These are phyloP conservation scores for Sebastes minor DNA, from an alignment of 2,797 vertebrate species.

Conservation along the genomic window DNA sequence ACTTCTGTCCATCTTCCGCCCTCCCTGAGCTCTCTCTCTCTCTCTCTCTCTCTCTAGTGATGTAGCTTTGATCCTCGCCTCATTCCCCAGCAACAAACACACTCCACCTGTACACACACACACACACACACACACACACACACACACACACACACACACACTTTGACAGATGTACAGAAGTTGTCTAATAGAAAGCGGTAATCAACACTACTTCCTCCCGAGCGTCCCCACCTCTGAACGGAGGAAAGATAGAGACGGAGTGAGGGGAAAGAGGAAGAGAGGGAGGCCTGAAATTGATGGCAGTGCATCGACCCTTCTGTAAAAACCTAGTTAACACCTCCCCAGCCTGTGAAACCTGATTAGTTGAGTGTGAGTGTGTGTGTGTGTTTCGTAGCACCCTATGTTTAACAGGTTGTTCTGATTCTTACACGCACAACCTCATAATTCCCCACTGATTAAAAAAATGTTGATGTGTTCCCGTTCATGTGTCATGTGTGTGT, in stretches of 20 bases:
- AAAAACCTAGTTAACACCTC: conserved; percentile 78
- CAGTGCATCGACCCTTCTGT: conserved; percentile 70
- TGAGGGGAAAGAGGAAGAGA: conserved; percentile 5
- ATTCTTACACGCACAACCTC: conserved; percentile 36
- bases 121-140: conserved; percentile 13
- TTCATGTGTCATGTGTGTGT: conserved; percentile 4
- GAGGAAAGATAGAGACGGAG: conserved; percentile 32
- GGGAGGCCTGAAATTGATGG: conserved; percentile 72
- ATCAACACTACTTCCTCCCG: conserved; percentile 57
- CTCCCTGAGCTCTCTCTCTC: not conserved
- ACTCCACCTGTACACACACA: conserved; percentile 11
- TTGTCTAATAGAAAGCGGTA: conserved; percentile 65
- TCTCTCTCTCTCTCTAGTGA: conserved; percentile 27
- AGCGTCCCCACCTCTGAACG: conserved; percentile 44
- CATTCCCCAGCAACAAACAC: conserved; percentile 39
- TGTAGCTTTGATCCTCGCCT: conserved; percentile 63
- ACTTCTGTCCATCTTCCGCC: conserved; percentile 49
- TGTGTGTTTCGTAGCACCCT: conserved; percentile 30
- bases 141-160: not conserved
- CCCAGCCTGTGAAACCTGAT: conserved; percentile 73
- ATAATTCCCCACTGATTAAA: conserved; percentile 66
- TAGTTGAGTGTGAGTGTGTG: conserved; percentile 54
- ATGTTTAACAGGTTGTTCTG: conserved; percentile 62
- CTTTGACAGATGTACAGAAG: conserved; percentile 52
- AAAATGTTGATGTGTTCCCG: conserved; percentile 39